These are phyloP conservation scores for Campoletis sonorensis DNA, from an alignment of 1,140 invertebrate genomes.

Conservation along the genomic window DNA sequence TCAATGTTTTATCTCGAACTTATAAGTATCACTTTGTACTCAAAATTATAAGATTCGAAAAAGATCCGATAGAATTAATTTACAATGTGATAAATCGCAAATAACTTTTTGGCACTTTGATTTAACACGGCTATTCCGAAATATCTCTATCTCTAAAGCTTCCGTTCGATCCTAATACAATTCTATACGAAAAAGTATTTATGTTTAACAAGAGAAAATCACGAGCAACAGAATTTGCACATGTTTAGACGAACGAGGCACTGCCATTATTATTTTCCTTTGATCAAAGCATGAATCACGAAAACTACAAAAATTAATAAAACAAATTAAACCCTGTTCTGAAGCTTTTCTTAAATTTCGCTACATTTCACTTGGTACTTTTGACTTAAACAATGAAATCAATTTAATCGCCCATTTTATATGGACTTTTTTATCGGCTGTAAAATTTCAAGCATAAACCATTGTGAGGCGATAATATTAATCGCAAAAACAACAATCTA, in stretches of 20 bases:
- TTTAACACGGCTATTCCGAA: not conserved
- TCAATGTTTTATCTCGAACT: conserved; percentile 13
- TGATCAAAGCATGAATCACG: not conserved
- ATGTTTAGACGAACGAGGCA: conserved; percentile 6
- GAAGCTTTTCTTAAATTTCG: not conserved
- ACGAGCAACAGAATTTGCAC: conserved; percentile 1
- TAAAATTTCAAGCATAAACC: too few relatives aligned
- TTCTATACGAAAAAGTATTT: not conserved
- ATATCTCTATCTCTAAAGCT: not conserved
- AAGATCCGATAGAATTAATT: conserved; percentile 3
- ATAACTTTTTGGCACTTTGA: conserved; percentile 6
- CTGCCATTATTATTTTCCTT: not conserved
- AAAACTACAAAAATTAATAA: not conserved
- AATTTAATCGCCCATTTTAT: too few relatives aligned
- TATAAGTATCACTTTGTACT: conserved; percentile 20
- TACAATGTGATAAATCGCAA: not conserved
- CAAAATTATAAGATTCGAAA: not conserved
- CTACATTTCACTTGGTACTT: not conserved
- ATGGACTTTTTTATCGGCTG: too few relatives aligned
- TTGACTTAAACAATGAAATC: too few relatives aligned
- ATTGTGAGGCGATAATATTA: too few relatives aligned
- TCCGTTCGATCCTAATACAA: not conserved
- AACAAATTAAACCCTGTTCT: not conserved
- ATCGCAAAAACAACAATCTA: too few relatives aligned
- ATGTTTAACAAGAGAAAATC: not conserved